A percentile compares a stretch with the other conserved stretches of the same genome.
Evolutionary conservation across 37 sponge, comb jelly and placozoan genomes (phyloP).

Genomic region (Ianthella basta): DNA sequence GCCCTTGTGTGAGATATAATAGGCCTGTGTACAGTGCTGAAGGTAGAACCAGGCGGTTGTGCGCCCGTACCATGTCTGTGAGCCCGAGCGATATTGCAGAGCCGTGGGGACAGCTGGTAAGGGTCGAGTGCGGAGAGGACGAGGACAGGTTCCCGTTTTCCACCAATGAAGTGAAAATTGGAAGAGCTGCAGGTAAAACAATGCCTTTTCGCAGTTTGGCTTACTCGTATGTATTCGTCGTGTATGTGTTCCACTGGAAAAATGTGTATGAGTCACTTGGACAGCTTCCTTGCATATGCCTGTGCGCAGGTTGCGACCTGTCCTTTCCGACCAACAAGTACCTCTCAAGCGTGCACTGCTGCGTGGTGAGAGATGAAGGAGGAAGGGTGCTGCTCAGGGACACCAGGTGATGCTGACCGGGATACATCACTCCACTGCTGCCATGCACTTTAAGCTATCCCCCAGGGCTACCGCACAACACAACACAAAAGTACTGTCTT

Average conservation of each 20-base stretch:
- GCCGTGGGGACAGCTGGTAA: conserved; percentile 73
- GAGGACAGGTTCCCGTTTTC: conserved; percentile 59
- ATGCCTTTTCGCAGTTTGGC: no score
- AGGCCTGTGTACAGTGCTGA: no score
- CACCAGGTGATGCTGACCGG: conserved; percentile 22
- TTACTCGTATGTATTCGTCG: no score
- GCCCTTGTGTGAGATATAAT: no score
- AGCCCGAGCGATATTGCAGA: conserved; percentile 1
- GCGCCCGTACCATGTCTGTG: no score
- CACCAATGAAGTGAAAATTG: conserved; percentile 43
- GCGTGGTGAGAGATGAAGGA: conserved; percentile 36
- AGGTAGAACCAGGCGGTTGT: no score
- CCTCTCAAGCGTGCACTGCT: conserved; percentile 71
- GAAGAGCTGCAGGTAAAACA: conserved; percentile 55
- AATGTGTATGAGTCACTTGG: no score
- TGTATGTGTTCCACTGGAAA: no score
- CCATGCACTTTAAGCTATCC: no score
- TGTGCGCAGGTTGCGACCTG: conserved; percentile 48
- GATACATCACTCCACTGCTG: neutral
- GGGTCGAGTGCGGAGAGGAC: neutral
- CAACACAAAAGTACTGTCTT: no score
- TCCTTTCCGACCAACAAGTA: conserved; percentile 32
- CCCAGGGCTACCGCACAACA: no score
- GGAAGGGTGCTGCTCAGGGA: conserved; percentile 58
- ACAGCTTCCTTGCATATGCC: neutral